These are phyloP conservation scores for Chitala chitala DNA, from an alignment of 2,113 vertebrate species.

Conservation along the genomic window DNA sequence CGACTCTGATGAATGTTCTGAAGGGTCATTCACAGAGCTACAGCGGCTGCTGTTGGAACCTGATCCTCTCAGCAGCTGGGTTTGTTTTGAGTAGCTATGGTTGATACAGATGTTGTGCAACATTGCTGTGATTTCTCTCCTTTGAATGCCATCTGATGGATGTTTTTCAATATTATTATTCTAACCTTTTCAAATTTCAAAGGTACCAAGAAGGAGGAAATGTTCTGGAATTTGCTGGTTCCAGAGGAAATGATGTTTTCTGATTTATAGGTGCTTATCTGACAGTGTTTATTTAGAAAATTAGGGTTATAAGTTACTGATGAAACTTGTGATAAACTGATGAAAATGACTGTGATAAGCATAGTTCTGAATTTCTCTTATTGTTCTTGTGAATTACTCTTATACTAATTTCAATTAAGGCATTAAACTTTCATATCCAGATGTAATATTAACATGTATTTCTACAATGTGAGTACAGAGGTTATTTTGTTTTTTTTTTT, in stretches of 20 bases:
- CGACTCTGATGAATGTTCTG: constrained; percentile 9
- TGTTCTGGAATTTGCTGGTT: constrained; percentile 50
- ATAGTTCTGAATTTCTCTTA: not conserved
- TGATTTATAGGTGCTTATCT: too few relatives aligned
- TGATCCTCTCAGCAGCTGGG: constrained; percentile 9
- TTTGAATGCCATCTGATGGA: constrained; percentile 14
- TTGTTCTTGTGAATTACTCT: not conserved
- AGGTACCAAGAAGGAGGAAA: constrained; percentile 47
- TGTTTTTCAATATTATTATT: constrained; percentile 30
- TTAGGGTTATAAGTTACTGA: too few relatives aligned
- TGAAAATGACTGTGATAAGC: not conserved
- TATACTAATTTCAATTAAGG: not conserved
- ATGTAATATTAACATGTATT: too few relatives aligned
- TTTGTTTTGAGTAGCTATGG: constrained; percentile 15
- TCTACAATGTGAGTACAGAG: too few relatives aligned
- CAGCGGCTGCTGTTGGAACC: not conserved
- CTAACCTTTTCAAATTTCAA: constrained; percentile 45
- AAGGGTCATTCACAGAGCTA: not conserved
- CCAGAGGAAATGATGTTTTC: constrained; percentile 42
- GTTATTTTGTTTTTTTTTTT: too few relatives aligned
- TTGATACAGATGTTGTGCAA: not conserved
- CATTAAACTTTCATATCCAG: too few relatives aligned
- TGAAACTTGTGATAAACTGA: too few relatives aligned
- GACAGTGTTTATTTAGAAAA: too few relatives aligned
- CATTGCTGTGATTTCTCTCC: constrained; percentile 6